Evolutionary conservation across 2,113 vertebrate genomes (phyloP), one percentile per base, ranked within the genome.

Genomic region (Ailuropoda melanoleuca): DNA sequence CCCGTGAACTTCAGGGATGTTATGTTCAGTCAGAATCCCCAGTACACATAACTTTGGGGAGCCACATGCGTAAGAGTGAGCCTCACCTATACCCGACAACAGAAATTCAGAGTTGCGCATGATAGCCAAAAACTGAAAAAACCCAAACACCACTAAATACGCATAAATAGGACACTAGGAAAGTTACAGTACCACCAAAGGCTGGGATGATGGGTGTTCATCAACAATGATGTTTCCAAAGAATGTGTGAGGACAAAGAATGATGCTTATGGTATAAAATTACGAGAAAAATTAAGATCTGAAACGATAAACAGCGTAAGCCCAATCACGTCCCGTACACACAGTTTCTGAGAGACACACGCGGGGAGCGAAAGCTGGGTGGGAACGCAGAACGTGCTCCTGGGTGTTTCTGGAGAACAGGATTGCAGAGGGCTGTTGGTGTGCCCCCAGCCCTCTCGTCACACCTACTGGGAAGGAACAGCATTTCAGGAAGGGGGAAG

Each of bases 221-320:
- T 24, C 12, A 60, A 66, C 39, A 72, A 15, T 0, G 34, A 46
- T 14, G 23, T 14, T 82, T 53, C 31, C 0, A 0, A 83, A 24
- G 39, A 29, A 15, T 0, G 21, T 29, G 37, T 8, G n/a, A 75
- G 8, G 12, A 75, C 13, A 39, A 4, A 4, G 11, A 53, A 11
- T 0, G 1, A 48, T 1, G 11, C 13, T 39, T 34, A 1, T 1
- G 1, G 64, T 9, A 8, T 0, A 70, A 48, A 37, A 34, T 7
- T 2, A 12, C 3, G 18, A 78, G 39, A 31, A 84, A 92, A 50
- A 21, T 12, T 10, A 70, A 46, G 53, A 50, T 21, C 12, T 0
- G 14, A 17, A 62, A 50, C 14, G 3, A 14, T 2, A 2, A 3
- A 6, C 21, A 1, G 24, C 0, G 0, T 10, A 3, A 34, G 13